Conservation (phyloP, 2,888 invertebrate genomes). For the Harpalus rufipes region DNA sequence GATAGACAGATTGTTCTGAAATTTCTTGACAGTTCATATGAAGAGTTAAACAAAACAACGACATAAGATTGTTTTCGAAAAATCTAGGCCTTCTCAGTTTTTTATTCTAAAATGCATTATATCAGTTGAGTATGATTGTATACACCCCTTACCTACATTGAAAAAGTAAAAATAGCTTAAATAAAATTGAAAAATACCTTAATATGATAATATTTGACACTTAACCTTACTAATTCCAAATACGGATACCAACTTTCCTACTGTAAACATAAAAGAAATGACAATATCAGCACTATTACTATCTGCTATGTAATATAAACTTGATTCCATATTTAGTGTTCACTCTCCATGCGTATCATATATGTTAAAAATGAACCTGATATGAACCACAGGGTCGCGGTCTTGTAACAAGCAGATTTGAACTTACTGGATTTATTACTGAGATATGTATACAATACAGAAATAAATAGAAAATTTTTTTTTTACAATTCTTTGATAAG, state of each 20-base stretch:
- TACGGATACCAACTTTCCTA: neutral
- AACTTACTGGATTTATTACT: neutral
- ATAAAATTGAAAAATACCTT: neutral
- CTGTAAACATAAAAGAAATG: neutral
- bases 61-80: too few species aligned
- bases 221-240: neutral
- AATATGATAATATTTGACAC: neutral
- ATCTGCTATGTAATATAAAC: neutral
- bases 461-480: too few species aligned
- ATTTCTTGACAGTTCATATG: too few species aligned
- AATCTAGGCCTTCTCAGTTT: too few species aligned
- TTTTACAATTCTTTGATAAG: too few species aligned
- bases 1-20: too few species aligned
- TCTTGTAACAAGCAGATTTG: neutral
- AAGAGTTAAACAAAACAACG: too few species aligned
- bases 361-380: neutral
- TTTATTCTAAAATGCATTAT: too few species aligned
- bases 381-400: slow-evolving; percentile 11
- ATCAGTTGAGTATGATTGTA: too few species aligned
- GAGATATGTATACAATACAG: neutral
- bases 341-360: neutral
- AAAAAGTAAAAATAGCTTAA: too few species aligned
- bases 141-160: too few species aligned
- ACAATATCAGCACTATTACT: neutral
- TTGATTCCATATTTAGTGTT: neutral